These are phyloP conservation scores for Tinea semifulvella DNA, from an alignment of 2,888 invertebrate genomes.

Conservation along the genomic window DNA sequence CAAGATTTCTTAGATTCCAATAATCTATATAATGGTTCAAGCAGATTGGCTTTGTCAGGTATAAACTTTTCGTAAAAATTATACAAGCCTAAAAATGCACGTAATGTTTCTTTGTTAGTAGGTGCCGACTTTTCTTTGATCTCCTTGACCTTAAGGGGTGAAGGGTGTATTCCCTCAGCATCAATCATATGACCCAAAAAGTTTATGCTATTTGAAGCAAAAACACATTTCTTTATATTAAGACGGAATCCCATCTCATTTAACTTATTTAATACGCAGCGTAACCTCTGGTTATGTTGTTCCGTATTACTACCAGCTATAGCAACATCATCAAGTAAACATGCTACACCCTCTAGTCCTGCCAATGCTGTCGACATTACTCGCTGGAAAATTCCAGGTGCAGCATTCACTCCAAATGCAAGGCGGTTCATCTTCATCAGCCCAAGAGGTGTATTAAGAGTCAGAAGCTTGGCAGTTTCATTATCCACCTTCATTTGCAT, in stretches of 20 bases:
- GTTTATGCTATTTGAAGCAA: not conserved
- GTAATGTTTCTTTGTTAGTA: constrained; percentile 18
- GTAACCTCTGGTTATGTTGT: constrained; percentile 16
- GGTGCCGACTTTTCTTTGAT: constrained; percentile 19
- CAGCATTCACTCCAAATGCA: constrained; percentile 21
- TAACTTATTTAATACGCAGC: constrained; percentile 15
- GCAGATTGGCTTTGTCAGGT: constrained; percentile 14
- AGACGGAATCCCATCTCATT: constrained; percentile 16
- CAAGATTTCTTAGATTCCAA: not conserved
- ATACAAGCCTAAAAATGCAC: constrained; percentile 20
- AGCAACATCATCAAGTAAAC: constrained; percentile 20
- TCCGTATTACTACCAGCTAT: constrained; percentile 15
- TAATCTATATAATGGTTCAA: constrained; percentile 18
- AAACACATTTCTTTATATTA: constrained; percentile 16
- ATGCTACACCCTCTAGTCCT: constrained; percentile 20
- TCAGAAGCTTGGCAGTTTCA: constrained; percentile 20
- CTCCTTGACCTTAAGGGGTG: constrained; percentile 19
- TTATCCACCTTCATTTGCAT: constrained; percentile 20
- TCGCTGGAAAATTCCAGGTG: constrained; percentile 20
- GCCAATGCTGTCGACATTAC: constrained; percentile 19
- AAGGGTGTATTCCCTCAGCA: constrained; percentile 20
- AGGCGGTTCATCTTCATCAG: constrained; percentile 21
- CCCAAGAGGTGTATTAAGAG: constrained; percentile 21
- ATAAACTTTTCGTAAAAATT: constrained; percentile 17
- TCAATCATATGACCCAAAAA: constrained; percentile 14